Evolutionary conservation across 2,113 vertebrate genomes (phyloP).

Genomic region (Vireo altiloquus): DNA sequence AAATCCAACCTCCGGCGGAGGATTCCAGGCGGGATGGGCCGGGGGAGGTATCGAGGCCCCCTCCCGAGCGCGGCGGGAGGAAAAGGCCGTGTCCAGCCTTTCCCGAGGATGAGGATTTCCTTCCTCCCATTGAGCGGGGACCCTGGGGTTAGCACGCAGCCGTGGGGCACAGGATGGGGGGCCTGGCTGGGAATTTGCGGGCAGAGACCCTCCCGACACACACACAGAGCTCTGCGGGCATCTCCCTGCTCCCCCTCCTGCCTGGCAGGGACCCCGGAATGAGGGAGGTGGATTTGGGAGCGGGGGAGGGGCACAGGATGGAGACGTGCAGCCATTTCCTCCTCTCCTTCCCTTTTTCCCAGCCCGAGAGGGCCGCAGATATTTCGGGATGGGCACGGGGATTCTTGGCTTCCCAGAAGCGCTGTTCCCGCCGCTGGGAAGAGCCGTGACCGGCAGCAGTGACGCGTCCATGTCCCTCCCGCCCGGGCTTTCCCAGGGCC

Average conservation of each 20-base stretch:
- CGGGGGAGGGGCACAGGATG: background rate
- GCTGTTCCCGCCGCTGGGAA: background rate
- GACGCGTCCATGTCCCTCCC: accelerated
- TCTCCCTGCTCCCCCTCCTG: background rate
- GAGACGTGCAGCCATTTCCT: background rate
- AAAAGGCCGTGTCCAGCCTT: slow-evolving; percentile 37
- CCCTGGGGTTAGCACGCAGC: slow-evolving; percentile 45
- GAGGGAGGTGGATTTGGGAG: too few species aligned
- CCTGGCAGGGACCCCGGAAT: background rate
- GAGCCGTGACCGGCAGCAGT: accelerated
- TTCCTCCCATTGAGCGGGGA: slow-evolving; percentile 54
- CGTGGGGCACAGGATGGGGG: background rate
- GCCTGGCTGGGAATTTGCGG: background rate
- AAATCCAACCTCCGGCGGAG: accelerated
- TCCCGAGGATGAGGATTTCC: slow-evolving; percentile 58
- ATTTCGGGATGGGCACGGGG: accelerated
- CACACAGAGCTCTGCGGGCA: background rate
- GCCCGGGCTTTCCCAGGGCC: background rate
- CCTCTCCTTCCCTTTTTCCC: background rate
- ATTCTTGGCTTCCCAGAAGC: background rate
- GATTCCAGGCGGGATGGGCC: background rate
- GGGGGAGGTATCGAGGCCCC: background rate
- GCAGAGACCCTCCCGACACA: background rate
- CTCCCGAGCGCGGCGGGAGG: background rate
- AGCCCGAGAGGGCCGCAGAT: background rate